A percentile compares a stretch with the other conserved stretches of the same genome.
These are phyloP conservation scores for Tortricodes alternella DNA, from an alignment of 2,888 invertebrate genomes.

Conservation along the genomic window DNA sequence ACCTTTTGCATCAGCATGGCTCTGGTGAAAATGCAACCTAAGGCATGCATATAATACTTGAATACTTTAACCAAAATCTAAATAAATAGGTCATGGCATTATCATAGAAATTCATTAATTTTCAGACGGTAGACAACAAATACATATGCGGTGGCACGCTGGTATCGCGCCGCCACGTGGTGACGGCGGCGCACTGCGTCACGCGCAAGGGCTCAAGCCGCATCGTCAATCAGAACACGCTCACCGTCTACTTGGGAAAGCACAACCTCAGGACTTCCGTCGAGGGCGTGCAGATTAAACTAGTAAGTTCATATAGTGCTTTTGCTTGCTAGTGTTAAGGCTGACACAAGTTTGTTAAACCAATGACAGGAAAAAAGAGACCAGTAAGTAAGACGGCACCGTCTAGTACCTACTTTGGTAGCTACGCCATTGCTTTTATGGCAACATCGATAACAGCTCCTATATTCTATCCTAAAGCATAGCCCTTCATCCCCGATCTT, in stretches of 20 bases:
- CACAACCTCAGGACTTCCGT: constrained; percentile 76
- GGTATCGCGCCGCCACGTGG: constrained; percentile 76
- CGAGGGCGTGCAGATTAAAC: constrained; percentile 71
- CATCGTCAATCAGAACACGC: constrained; percentile 69
- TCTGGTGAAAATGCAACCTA: no score
- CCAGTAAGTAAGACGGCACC: no score
- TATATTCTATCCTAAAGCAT: no score
- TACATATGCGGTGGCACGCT: constrained; percentile 86
- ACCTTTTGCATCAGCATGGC: no score
- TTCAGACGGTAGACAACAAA: constrained; percentile 75
- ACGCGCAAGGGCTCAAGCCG: constrained; percentile 70
- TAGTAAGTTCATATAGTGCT: constrained; percentile 45
- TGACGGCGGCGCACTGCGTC: constrained; percentile 87
- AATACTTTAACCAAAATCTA: neutral
- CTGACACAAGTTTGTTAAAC: no score
- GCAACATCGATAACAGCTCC: no score
- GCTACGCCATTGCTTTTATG: no score
- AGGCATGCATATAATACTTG: neutral
- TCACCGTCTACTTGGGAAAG: constrained; percentile 74
- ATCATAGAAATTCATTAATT: constrained; percentile 9
- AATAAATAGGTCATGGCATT: no score
- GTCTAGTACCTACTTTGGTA: no score
- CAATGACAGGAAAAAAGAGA: no score
- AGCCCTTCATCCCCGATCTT: no score
- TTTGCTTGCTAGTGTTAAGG: neutral